Conservation (phyloP, 2,797 vertebrate genomes). For the Danio albolineatus region DNA sequence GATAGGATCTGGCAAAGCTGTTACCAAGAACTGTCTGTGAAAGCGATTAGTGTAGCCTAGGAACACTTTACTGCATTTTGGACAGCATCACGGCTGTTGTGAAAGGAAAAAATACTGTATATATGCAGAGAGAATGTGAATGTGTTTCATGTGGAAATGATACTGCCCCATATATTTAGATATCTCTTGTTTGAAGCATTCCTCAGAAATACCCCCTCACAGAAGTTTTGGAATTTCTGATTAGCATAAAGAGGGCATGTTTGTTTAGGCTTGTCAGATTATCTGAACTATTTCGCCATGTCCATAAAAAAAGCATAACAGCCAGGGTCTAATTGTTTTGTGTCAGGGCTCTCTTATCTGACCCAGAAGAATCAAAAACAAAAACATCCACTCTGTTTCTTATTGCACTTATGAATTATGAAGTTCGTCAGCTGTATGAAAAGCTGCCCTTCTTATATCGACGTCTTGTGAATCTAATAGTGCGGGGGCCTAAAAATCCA, state of each 20-base stretch:
- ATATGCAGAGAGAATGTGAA: slow-evolving; percentile 21
- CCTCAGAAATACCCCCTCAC: slow-evolving; percentile 8
- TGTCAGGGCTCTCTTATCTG: slow-evolving; percentile 44
- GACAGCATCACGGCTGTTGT: slow-evolving; percentile 35
- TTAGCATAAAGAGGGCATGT: slow-evolving; percentile 36
- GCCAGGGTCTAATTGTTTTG: slow-evolving; percentile 55
- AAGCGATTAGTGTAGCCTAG: slow-evolving; percentile 46
- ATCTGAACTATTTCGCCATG: slow-evolving; percentile 36
- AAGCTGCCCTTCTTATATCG: background rate
- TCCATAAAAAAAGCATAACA: slow-evolving; percentile 53
- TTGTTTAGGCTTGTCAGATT: slow-evolving; percentile 53
- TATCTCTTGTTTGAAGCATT: slow-evolving; percentile 7
- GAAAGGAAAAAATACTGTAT: slow-evolving; percentile 33
- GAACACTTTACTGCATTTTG: slow-evolving; percentile 37
- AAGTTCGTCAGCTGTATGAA: slow-evolving; percentile 44
- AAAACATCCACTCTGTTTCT: slow-evolving; percentile 54
- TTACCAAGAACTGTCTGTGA: slow-evolving; percentile 37
- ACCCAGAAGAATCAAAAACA: slow-evolving; percentile 55
- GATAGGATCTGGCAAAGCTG: slow-evolving; percentile 32
- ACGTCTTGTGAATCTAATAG: too few species aligned
- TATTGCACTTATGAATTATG: slow-evolving; percentile 50
- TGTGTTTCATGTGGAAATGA: slow-evolving; percentile 12
- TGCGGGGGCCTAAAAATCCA: too few species aligned
- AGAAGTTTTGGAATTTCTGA: slow-evolving; percentile 43
- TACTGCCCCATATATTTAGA: background rate